phyloP scores from a whole-genome alignment of 2,888 invertebrate genomes.

The Drosophila helvetica region DNA sequence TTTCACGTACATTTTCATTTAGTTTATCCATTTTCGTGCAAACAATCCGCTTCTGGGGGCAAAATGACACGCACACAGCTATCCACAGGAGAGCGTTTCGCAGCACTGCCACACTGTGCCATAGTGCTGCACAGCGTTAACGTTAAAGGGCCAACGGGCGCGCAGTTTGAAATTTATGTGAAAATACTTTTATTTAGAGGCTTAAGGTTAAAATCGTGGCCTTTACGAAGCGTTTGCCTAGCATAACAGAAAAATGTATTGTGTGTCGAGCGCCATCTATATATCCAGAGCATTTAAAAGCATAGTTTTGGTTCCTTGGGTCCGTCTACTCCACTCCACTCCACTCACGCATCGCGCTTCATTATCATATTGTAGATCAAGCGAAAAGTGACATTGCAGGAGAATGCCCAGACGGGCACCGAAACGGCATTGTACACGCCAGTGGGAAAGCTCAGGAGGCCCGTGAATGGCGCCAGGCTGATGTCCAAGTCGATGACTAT shows the following conservation, averaged over 20 bases:
- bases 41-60: constrained; percentile 22
- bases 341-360: constrained; percentile 46
- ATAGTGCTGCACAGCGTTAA: constrained; percentile 1
- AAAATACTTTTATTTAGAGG: constrained; percentile 32
- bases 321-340: neutral
- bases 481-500: constrained; percentile 83
- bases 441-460: constrained; percentile 85
- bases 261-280: constrained; percentile 49
- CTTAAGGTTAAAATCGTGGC: constrained; percentile 19
- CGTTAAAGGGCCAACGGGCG: neutral
- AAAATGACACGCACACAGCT: constrained; percentile 38
- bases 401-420: constrained; percentile 85
- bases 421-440: constrained; percentile 84
- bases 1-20: constrained; percentile 61
- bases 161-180: constrained; percentile 14
- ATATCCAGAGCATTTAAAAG: constrained; percentile 16
- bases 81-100: neutral
- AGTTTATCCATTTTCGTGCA: constrained; percentile 77
- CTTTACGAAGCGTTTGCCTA: constrained; percentile 27
- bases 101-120: constrained; percentile 15
- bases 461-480: constrained; percentile 84
- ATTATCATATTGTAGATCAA: constrained; percentile 70
- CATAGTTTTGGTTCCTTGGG: neutral
- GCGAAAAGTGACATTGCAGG: constrained; percentile 84
- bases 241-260: constrained; percentile 21